Evolutionary conservation across 2,888 invertebrate genomes (phyloP).

Genomic region (Agriotes lineatus): DNA sequence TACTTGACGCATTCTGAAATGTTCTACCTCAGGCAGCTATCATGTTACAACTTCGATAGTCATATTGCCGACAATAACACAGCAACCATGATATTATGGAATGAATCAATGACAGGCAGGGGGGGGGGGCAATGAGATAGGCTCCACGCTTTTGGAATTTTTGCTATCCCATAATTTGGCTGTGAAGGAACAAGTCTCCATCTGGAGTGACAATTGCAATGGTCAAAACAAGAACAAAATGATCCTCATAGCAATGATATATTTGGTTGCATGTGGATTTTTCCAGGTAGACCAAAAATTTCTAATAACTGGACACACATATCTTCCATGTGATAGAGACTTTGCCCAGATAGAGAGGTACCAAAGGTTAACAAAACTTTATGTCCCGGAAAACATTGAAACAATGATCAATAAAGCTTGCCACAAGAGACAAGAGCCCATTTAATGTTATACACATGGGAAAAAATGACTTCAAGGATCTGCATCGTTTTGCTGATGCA

Average conservation of each 20-base stretch:
- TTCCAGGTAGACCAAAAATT: slow-evolving; percentile 23
- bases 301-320: slow-evolving; percentile 23
- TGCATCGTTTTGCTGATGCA: slow-evolving; percentile 13
- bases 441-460: slow-evolving; percentile 18
- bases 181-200: background rate
- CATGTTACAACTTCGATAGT: background rate
- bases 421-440: slow-evolving; percentile 28
- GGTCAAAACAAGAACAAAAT: background rate
- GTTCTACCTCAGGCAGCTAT: slow-evolving; percentile 24
- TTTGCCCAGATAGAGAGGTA: slow-evolving; percentile 26
- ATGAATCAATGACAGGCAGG: slow-evolving; percentile 23
- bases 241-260: slow-evolving; percentile 9
- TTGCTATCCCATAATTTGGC: background rate
- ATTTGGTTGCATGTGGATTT: slow-evolving; percentile 16
- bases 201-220: background rate
- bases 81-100: slow-evolving; percentile 4
- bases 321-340: slow-evolving; percentile 24
- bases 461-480: slow-evolving; percentile 17
- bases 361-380: slow-evolving; percentile 25
- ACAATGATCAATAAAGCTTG: slow-evolving; percentile 28
- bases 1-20: background rate
- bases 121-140: slow-evolving; percentile 23
- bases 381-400: slow-evolving; percentile 18
- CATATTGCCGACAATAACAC: background rate
- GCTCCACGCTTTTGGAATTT: slow-evolving; percentile 5